Conservation (phyloP, 2,888 invertebrate species). For the Chironomus tentans region DNA sequence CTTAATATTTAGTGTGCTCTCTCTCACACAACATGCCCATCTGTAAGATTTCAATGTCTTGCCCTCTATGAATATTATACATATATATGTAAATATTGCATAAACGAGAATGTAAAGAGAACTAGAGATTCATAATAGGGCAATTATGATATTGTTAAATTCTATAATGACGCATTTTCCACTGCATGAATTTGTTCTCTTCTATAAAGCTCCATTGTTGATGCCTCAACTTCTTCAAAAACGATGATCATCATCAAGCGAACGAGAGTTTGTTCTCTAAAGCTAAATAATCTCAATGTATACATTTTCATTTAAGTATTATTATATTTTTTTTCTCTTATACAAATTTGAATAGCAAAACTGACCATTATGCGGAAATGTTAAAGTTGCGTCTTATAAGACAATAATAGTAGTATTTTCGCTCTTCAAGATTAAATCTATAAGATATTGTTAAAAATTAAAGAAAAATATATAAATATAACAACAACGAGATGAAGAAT, state of each 20-base stretch:
- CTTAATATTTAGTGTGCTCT: no score
- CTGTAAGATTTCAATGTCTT: no score
- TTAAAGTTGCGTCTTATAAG: not conserved
- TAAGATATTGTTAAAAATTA: not conserved
- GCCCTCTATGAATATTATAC: not conserved
- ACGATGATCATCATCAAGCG: not conserved
- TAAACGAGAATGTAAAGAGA: not conserved
- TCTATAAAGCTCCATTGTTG: not conserved
- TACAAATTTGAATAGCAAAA: no score
- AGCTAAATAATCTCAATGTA: no score
- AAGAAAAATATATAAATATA: no score
- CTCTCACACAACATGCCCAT: no score
- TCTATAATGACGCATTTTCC: not conserved
- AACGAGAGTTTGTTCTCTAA: no score
- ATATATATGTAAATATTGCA: not conserved
- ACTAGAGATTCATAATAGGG: constrained; percentile 16
- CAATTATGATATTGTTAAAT: constrained; percentile 22
- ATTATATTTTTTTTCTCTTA: no score
- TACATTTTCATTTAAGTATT: no score
- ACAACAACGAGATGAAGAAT: not conserved
- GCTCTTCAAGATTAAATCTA: not conserved
- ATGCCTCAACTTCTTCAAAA: not conserved
- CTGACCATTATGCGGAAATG: not conserved
- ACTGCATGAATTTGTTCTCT: not conserved
- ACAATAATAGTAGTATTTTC: not conserved